These are phyloP conservation scores for Hafferia zeledoni DNA, from an alignment of 2,797 vertebrate species.

Conservation along the genomic window DNA sequence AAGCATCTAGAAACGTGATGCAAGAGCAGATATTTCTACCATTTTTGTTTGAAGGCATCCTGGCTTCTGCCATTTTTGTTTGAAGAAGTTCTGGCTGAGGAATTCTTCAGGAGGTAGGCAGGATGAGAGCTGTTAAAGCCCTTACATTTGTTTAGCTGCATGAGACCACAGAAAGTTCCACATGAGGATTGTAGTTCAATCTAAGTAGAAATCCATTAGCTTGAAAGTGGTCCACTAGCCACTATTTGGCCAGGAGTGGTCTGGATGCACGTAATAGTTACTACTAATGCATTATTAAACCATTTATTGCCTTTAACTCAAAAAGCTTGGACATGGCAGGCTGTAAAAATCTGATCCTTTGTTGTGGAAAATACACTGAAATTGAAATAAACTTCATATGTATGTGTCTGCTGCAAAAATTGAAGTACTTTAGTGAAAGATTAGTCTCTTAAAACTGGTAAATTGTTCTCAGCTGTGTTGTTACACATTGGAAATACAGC, in stretches of 20 bases:
- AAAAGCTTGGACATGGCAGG: not conserved
- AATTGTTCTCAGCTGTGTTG: not conserved
- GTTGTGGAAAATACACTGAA: not conserved
- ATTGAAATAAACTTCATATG: not conserved
- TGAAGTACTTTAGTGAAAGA: not conserved
- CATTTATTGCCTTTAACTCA: not conserved
- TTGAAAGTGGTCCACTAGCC: not conserved
- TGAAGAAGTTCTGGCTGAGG: not conserved
- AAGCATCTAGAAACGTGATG: not conserved
- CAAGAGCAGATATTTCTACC: not conserved
- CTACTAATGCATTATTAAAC: conserved; percentile 1
- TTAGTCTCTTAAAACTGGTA: not conserved
- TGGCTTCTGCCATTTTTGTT: not conserved
- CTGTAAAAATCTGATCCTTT: not conserved
- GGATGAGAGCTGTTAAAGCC: not conserved
- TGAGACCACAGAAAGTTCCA: fast-evolving
- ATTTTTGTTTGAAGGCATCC: not conserved
- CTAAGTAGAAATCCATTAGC: not conserved
- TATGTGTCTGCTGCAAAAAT: not conserved
- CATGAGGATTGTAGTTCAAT: not conserved
- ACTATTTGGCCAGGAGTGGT: not conserved
- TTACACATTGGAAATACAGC: not conserved
- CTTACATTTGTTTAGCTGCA: not conserved
- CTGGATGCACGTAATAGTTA: not conserved
- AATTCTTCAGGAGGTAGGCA: not conserved